phyloP scores from a whole-genome alignment of 2,113 vertebrate species.

The Noctilio leporinus region DNA sequence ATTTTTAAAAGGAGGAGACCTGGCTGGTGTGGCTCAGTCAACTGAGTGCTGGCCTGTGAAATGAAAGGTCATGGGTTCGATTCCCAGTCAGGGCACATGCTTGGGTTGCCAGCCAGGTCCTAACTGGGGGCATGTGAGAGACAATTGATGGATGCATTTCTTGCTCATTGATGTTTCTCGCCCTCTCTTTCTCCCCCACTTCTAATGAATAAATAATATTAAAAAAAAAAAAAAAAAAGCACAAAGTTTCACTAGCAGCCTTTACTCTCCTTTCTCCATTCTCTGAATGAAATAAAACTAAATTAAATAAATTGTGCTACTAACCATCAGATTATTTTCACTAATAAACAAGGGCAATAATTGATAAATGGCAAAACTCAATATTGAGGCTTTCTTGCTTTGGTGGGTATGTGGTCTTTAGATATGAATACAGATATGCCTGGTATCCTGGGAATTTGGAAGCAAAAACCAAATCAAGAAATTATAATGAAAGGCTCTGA shows the following conservation, averaged over 20 bases:
- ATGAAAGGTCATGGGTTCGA: no score
- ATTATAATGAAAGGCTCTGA: neutral
- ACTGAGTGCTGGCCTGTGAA: no score
- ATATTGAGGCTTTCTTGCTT: neutral
- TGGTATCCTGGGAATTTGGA: neutral
- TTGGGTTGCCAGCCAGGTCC: no score
- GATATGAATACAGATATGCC: neutral
- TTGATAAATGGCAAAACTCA: neutral
- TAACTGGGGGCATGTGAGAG: no score
- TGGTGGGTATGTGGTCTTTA: neutral
- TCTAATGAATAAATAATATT: no score
- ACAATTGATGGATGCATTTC: no score
- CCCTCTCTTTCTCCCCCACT: no score
- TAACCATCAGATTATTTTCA: neutral
- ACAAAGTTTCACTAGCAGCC: neutral
- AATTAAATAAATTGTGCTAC: neutral
- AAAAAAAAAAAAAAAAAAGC: no score
- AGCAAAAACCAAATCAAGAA: neutral
- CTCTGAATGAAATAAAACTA: neutral
- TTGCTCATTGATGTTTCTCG: no score
- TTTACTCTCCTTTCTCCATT: neutral
- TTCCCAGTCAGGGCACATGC: no score
- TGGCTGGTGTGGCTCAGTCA: no score
- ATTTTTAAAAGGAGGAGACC: slow-evolving; percentile 1
- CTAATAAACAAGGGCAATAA: neutral